phyloP scores from a whole-genome alignment of 2,113 vertebrate genomes.

The Ursus arctos region DNA sequence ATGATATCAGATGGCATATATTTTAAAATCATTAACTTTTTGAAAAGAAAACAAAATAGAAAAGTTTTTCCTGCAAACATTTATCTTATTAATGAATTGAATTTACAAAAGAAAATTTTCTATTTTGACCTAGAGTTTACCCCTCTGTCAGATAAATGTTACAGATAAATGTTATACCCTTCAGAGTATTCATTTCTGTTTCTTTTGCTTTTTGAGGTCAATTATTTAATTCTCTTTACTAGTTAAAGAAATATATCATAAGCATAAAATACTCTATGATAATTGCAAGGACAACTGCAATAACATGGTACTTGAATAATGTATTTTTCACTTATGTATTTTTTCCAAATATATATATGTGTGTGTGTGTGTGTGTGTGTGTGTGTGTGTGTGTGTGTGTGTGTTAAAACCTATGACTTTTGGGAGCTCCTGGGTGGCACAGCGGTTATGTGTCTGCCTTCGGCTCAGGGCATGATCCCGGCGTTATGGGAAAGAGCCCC shows the following conservation, averaged over 20 bases:
- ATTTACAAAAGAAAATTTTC: conserved; percentile 12
- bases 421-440: too few relatives aligned
- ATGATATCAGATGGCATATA: not conserved
- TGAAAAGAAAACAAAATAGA: not conserved
- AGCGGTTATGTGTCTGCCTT: too few relatives aligned
- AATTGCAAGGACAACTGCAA: not conserved
- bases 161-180: not conserved
- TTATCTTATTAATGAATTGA: conserved; percentile 22
- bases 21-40: not conserved
- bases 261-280: not conserved
- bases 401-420: not conserved
- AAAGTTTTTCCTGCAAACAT: not conserved
- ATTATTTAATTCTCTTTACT: not conserved
- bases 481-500: too few relatives aligned
- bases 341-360: not conserved
- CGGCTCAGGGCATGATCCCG: too few relatives aligned
- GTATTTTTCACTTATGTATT: not conserved
- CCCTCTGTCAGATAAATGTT: not conserved
- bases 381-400: too few relatives aligned
- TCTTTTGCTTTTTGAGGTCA: not conserved
- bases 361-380: too few relatives aligned
- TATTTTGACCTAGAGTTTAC: not conserved
- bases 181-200: not conserved
- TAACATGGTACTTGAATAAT: not conserved
- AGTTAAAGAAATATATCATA: not conserved